Evolutionary conservation across 23 tunicate genomes (phyloP).

Genomic region (Ascidia mentula): DNA sequence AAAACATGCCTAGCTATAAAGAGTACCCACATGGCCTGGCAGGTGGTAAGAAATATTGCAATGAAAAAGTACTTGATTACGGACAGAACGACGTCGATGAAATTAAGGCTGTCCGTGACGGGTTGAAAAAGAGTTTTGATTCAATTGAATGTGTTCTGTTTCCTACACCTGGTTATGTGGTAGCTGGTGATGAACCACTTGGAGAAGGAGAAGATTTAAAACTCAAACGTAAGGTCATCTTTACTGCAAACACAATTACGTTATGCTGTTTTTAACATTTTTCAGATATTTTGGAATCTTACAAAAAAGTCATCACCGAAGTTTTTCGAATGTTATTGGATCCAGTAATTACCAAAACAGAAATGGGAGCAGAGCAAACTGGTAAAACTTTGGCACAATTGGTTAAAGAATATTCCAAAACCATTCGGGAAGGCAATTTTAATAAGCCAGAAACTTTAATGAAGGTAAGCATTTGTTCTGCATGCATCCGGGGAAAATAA

Average conservation of each 20-base stretch:
- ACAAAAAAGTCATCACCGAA: neutral
- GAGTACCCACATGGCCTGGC: neutral
- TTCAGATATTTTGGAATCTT: neutral
- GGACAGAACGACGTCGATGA: neutral
- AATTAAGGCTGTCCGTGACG: neutral
- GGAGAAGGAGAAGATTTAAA: neutral
- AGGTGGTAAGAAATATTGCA: neutral
- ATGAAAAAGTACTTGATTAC: neutral
- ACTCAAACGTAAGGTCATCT: neutral
- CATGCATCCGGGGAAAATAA: too few species aligned
- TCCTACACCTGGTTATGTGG: neutral
- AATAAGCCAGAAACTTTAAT: neutral
- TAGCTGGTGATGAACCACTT: neutral
- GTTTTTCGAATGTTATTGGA: neutral
- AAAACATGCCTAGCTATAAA: neutral
- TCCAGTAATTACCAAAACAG: neutral
- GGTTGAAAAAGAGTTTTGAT: neutral
- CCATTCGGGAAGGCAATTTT: neutral
- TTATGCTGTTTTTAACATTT: too few species aligned
- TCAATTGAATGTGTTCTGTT: neutral
- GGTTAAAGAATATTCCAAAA: neutral
- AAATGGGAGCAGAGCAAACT: neutral
- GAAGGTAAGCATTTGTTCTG: neutral
- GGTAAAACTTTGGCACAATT: neutral
- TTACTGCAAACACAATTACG: neutral